These are phyloP conservation scores for Musca domestica DNA, from an alignment of 1,140 invertebrate genomes.

Conservation along the genomic window DNA sequence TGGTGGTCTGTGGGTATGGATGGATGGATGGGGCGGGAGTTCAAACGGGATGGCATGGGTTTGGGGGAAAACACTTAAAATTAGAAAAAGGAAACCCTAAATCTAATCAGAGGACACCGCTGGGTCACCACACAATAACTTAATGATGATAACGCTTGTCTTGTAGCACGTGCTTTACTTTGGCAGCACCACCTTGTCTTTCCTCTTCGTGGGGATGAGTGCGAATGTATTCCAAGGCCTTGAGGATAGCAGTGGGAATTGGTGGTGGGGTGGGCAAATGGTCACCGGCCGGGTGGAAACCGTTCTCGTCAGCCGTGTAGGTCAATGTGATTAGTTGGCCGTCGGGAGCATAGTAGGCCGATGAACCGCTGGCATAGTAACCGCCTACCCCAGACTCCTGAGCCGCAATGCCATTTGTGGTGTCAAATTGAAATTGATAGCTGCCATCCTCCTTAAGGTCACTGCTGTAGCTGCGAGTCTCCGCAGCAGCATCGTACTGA, in stretches of 20 bases:
- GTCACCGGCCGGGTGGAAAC: slow-evolving; percentile 70
- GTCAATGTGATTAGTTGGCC: slow-evolving; percentile 55
- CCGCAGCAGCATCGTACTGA: slow-evolving; percentile 42
- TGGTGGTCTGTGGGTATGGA: background rate
- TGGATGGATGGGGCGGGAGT: background rate
- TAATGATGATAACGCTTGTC: background rate
- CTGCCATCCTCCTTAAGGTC: slow-evolving; percentile 61
- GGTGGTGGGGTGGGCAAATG: slow-evolving; percentile 74
- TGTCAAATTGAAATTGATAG: slow-evolving; percentile 57
- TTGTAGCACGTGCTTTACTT: background rate
- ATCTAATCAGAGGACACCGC: too few species aligned
- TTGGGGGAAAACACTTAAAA: background rate
- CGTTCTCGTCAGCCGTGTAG: slow-evolving; percentile 77
- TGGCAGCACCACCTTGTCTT: slow-evolving; percentile 30
- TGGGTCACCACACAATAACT: too few species aligned
- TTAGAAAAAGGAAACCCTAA: background rate
- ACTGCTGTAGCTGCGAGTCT: slow-evolving; percentile 39
- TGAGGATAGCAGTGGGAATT: slow-evolving; percentile 71
- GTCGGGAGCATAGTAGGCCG: slow-evolving; percentile 50
- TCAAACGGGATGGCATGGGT: background rate
- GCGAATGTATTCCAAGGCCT: slow-evolving; percentile 62
- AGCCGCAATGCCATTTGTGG: slow-evolving; percentile 63
- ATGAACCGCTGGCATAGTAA: slow-evolving; percentile 44
- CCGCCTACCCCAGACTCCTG: slow-evolving; percentile 58
- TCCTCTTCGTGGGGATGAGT: slow-evolving; percentile 54